Percentiles rank a stretch among this genome's conserved stretches.
These are phyloP conservation scores for Papilio machaon DNA, from an alignment of 1,140 invertebrate species.

Conservation along the genomic window DNA sequence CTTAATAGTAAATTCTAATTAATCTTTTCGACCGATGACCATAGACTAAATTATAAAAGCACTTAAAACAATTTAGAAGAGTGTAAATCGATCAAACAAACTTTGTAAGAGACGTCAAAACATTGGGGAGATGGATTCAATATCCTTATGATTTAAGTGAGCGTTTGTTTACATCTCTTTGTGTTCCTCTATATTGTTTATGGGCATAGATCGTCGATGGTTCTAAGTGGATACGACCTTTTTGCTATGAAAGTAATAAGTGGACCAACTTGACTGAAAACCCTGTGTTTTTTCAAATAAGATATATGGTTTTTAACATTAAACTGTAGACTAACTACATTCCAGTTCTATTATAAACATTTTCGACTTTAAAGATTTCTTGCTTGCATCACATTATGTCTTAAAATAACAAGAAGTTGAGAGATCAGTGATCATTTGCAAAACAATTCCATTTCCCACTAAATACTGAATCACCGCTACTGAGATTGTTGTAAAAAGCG, in stretches of 20 bases:
- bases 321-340: background rate
- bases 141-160: conserved; percentile 24
- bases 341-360: background rate
- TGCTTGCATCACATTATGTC: no score
- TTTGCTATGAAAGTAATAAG: background rate
- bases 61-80: conserved; percentile 20
- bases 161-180: conserved; percentile 31
- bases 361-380: no score
- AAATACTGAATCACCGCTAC: background rate
- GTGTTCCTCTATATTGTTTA: conserved; percentile 29
- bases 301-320: background rate
- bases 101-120: conserved; percentile 28
- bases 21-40: background rate
- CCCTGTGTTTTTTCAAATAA: background rate
- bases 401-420: no score
- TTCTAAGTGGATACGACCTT: conserved; percentile 11
- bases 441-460: background rate
- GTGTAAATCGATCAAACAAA: conserved; percentile 21
- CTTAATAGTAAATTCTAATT: background rate
- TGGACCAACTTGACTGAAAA: background rate
- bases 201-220: conserved; percentile 10
- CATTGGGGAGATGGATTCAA: conserved; percentile 19
- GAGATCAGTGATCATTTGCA: background rate
- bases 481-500: background rate
- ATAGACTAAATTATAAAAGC: conserved; percentile 9